phyloP scores from a whole-genome alignment of 1,140 invertebrate genomes.

The Monomorium pharaonis region DNA sequence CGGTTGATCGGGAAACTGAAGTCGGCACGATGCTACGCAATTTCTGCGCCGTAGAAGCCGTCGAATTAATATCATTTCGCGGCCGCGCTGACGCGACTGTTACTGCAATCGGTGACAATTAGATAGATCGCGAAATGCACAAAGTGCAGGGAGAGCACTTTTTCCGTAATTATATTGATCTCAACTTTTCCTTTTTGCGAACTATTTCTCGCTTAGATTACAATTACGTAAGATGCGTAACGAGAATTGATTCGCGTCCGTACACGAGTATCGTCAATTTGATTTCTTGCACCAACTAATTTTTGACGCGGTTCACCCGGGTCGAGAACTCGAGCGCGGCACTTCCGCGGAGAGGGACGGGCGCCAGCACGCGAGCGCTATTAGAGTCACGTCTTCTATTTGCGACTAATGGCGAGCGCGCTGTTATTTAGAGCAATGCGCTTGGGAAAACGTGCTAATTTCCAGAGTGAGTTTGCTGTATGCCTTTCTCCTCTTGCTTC shows the following conservation, averaged over 20 bases:
- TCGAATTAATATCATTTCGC: not conserved
- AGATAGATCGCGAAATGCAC: not conserved
- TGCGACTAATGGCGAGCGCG: conserved; percentile 29
- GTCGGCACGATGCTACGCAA: not conserved
- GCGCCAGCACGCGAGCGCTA: conserved; percentile 37
- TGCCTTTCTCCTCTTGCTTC: conserved; percentile 43
- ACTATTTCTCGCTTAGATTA: not conserved
- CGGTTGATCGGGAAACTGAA: not conserved
- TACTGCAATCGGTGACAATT: not conserved
- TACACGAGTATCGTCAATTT: not conserved
- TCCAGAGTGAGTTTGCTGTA: conserved; percentile 52
- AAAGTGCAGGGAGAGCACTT: not conserved
- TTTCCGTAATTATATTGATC: not conserved
- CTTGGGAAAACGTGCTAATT: conserved; percentile 58
- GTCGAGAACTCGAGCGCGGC: not conserved
- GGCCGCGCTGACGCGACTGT: not conserved
- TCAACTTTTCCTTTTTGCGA: not conserved
- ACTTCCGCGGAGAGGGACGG: not conserved
- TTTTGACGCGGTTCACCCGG: not conserved
- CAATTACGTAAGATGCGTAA: not conserved
- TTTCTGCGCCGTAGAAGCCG: not conserved
- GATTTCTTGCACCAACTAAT: not conserved
- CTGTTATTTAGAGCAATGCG: conserved; percentile 48
- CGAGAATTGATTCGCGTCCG: not conserved
- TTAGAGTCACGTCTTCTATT: conserved; percentile 34